phyloP scores from a whole-genome alignment of 2,888 invertebrate species.

The Cryptocephalus moraei region DNA sequence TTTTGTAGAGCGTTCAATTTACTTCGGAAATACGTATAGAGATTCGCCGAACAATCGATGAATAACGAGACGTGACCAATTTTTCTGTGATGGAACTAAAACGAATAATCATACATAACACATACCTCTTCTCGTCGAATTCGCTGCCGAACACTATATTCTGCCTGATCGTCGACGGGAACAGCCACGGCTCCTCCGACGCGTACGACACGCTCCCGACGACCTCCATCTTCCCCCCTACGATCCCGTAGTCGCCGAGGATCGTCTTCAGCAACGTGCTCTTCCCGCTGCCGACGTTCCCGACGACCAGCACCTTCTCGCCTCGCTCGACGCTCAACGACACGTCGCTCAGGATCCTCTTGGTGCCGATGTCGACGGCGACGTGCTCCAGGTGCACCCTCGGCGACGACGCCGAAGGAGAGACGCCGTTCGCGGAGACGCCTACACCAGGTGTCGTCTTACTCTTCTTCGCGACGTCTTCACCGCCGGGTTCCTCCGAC shows the following conservation, averaged over 20 bases:
- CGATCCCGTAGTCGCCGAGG: conserved; percentile 20
- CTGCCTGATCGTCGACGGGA: conserved; percentile 26
- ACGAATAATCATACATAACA: no score
- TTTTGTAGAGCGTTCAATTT: no score
- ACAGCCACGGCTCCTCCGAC: conserved; percentile 29
- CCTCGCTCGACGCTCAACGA: conserved; percentile 35
- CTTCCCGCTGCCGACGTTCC: conserved; percentile 41
- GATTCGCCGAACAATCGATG: no score
- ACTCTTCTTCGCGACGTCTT: no score
- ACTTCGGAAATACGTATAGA: no score
- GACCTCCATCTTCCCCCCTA: conserved; percentile 17
- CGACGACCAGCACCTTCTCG: conserved; percentile 46
- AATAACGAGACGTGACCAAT: no score
- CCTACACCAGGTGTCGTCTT: no score
- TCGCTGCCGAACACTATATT: conserved; percentile 33
- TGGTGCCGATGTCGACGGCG: conserved; percentile 18
- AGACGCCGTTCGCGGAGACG: no score
- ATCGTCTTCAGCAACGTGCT: conserved; percentile 25
- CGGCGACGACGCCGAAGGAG: no score
- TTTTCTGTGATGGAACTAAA: no score
- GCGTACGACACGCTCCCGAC: conserved; percentile 27
- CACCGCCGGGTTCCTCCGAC: conserved; percentile 8
- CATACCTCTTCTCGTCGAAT: conserved; percentile 23
- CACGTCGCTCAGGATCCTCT: conserved; percentile 35
- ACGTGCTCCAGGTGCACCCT: conserved; percentile 14